These are phyloP conservation scores for Candidula unifasciata DNA, from an alignment of 2,888 invertebrate genomes.

Conservation along the genomic window DNA sequence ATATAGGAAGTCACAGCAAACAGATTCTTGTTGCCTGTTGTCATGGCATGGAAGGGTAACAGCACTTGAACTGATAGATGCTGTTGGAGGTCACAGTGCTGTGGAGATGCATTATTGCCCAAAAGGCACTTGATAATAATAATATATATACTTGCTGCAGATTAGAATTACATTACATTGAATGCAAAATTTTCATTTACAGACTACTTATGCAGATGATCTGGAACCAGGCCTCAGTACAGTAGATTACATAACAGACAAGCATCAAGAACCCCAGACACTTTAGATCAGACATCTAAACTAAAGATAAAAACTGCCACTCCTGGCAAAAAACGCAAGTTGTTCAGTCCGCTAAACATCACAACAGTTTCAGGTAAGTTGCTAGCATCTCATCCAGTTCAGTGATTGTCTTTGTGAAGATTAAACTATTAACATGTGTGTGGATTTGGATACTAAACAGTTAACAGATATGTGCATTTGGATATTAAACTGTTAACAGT, in stretches of 20 bases:
- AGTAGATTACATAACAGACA: background rate
- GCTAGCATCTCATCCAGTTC: background rate
- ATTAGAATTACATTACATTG: background rate
- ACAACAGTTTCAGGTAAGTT: background rate
- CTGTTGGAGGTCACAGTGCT: too few species aligned
- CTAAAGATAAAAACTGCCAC: background rate
- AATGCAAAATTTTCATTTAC: background rate
- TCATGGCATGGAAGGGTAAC: too few species aligned
- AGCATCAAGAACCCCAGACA: background rate
- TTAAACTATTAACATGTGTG: background rate
- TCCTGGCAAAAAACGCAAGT: background rate
- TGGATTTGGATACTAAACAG: too few species aligned
- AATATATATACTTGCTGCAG: background rate
- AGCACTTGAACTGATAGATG: too few species aligned
- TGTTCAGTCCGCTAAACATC: conserved; percentile 1
- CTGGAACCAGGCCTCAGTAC: conserved; percentile 7
- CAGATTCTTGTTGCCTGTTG: too few species aligned
- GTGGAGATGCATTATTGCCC: too few species aligned
- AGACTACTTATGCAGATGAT: background rate
- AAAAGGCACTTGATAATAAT: too few species aligned
- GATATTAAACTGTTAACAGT: too few species aligned
- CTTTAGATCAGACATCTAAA: background rate
- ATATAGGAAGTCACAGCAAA: too few species aligned
- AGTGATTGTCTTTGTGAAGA: background rate
- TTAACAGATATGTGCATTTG: too few species aligned